These are phyloP conservation scores for Leuctra nigra DNA, from an alignment of 2,888 invertebrate species.

Conservation along the genomic window DNA sequence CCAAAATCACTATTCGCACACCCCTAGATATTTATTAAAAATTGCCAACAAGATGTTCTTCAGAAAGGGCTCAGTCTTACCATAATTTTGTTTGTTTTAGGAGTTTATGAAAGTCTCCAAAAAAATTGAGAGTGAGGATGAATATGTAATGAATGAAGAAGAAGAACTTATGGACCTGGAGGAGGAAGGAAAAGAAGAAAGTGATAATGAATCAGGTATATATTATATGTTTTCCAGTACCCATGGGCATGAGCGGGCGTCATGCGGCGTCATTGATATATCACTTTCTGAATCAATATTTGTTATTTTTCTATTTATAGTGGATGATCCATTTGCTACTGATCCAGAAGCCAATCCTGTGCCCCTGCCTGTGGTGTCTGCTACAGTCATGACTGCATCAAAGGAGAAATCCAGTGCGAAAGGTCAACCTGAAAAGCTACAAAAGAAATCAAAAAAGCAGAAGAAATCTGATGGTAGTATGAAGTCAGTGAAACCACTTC, in stretches of 20 bases:
- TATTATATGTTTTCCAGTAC: too few relatives aligned
- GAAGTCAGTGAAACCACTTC: not conserved
- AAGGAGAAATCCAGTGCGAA: conserved; percentile 23
- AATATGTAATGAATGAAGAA: conserved; percentile 46
- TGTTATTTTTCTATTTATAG: not conserved
- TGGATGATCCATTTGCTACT: not conserved
- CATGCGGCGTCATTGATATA: too few relatives aligned
- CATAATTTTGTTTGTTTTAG: conserved; percentile 32
- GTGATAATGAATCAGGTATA: conserved; percentile 21
- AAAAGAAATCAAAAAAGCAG: conserved; percentile 39
- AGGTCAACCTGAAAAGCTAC: conserved; percentile 37
- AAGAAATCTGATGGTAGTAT: conserved; percentile 34
- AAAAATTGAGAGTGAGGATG: conserved; percentile 45
- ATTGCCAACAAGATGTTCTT: not conserved
- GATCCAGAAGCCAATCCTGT: not conserved
- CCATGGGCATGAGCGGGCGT: too few relatives aligned
- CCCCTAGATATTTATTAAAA: too few relatives aligned
- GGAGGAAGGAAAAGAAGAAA: conserved; percentile 25
- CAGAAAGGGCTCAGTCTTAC: not conserved
- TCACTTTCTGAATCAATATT: not conserved
- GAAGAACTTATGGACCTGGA: conserved; percentile 22
- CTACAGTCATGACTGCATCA: not conserved
- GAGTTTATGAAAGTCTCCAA: conserved; percentile 34
- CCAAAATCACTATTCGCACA: too few relatives aligned
- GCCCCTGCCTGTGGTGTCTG: not conserved